Evolutionary conservation across 2,888 invertebrate species (phyloP).

Genomic region (Acrobasis consociella): DNA sequence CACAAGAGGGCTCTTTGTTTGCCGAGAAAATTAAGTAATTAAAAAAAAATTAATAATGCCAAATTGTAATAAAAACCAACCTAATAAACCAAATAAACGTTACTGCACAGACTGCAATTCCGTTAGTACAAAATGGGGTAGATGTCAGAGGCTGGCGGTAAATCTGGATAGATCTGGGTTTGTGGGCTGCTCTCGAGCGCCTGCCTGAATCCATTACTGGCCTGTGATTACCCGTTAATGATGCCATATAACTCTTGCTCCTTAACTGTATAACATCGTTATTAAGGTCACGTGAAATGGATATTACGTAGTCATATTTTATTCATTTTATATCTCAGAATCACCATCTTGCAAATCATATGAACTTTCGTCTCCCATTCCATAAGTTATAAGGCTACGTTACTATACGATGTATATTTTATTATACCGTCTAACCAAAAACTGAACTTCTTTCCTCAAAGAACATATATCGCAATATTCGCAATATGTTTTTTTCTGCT

Average conservation of each 20-base stretch:
- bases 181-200: slow-evolving; percentile 26
- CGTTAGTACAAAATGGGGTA: slow-evolving; percentile 32
- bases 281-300: not conserved
- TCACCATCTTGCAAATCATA: no score
- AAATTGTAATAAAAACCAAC: not conserved
- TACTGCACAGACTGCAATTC: slow-evolving; percentile 18
- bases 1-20: no score
- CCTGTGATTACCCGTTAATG: slow-evolving; percentile 6
- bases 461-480: no score
- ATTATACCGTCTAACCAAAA: no score
- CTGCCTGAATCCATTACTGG: slow-evolving; percentile 13
- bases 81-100: slow-evolving; percentile 3
- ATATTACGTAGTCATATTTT: not conserved
- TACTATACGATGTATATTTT: no score
- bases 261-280: slow-evolving; percentile 9
- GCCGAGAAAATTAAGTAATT: no score
- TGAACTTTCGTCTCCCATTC: no score
- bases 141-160: slow-evolving; percentile 23
- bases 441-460: no score
- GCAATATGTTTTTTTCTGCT: no score
- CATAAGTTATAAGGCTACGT: no score
- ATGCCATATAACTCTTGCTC: slow-evolving; percentile 9
- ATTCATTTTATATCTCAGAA: no score
- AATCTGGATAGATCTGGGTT: slow-evolving; percentile 36
- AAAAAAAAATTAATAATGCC: no score